Conservation (phyloP, 2,888 invertebrate genomes). For the Chrysotoxum bicinctum region DNA sequence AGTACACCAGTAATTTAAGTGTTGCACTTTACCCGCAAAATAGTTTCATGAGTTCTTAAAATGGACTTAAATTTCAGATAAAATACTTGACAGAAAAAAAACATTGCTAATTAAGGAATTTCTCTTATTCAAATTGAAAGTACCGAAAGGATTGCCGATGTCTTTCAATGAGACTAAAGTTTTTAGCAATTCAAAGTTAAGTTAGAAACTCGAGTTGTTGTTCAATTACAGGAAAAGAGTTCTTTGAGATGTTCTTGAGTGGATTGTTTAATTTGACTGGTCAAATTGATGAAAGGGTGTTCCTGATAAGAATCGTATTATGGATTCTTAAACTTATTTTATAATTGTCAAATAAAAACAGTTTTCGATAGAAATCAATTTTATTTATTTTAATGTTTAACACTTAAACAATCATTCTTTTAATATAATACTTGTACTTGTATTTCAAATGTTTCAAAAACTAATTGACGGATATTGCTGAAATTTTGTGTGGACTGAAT, state of each 20-base stretch:
- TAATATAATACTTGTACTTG: no score
- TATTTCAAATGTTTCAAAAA: no score
- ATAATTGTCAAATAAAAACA: no score
- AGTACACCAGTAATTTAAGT: not conserved
- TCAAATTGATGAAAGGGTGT: not conserved
- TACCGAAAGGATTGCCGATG: not conserved
- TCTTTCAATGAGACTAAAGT: not conserved
- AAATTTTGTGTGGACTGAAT: no score
- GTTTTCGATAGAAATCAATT: no score
- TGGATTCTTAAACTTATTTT: no score
- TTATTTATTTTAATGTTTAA: no score
- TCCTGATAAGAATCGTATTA: no score
- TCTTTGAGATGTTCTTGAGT: not conserved
- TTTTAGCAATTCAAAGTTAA: not conserved
- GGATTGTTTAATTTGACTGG: not conserved
- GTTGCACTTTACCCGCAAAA: slow-evolving; percentile 1
- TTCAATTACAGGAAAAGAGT: not conserved
- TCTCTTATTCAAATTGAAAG: not conserved
- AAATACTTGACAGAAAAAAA: slow-evolving; percentile 12
- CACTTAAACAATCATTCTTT: no score
- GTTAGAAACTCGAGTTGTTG: not conserved
- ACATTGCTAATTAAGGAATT: not conserved
- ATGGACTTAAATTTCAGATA: not conserved
- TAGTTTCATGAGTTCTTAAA: not conserved
- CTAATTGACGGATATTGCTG: no score